Base-by-base conservation (phyloP, 2,888 invertebrate species). In the Microctonus hyperodae region DNA sequence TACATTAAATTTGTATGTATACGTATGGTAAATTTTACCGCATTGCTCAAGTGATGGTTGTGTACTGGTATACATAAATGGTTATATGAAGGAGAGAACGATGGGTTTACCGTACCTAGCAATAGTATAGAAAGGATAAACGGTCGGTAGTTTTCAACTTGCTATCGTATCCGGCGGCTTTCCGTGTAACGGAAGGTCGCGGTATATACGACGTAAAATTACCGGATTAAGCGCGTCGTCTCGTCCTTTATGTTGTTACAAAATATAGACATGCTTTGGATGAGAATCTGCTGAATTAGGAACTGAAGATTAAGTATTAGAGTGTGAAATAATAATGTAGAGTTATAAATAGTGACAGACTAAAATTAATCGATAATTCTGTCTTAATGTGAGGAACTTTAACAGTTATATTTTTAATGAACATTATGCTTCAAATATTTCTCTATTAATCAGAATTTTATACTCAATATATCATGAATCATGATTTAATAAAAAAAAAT, bases 91-190 rank as follows among this genome's bases (percentile, higher is more conserved):
- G 9, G 51, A 11, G 16, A 23, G 44, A 31, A 57, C 57, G 23
- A 25, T 16, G 9, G n/a, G 44, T 44, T 44, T 44, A 44, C 44
- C 6, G 59, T 13, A 44, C 44, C 23, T 37, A 5, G 51, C 44
- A 59, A 59, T 40, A 44, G 62, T n/a, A 44, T 44, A 44, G 51
- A 62, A 62, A 62, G 56, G 56, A 66, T 66, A 57, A 66, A 66
- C 56, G 66, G 33, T 53, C 40, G 40, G 60, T 48, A 48, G 56
- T 66, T 66, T 55, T 66, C 61, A 62, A 50, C 61, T 61, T 56
- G 66, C 66, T 66, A 66, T 66, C 61, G 56, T 61, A 66, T 66
- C 66, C 66, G 66, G 66, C 10, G 50, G 57, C 66, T 66, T 66
- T 62, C 61, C 56, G 66, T 66, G 61, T 61, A 50, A 37, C 66